Base-by-base conservation (phyloP, 92 coral and sea anemone genomes). In the Phenganax stokvisi region DNA sequence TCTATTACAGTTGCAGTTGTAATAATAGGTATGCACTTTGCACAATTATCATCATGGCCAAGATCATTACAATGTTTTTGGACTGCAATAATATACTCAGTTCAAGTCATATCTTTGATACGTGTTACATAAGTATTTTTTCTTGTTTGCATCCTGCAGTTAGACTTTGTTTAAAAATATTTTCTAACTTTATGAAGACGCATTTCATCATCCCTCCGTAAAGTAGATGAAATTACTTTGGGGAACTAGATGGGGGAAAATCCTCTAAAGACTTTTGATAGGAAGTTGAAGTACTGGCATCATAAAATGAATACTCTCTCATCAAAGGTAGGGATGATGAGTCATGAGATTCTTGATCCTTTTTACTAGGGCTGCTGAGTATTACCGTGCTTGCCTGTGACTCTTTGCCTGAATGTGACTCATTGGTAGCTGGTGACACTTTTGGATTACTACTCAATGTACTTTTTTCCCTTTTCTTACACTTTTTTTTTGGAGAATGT, bases 101-200 rank as follows among this genome's bases (percentile, higher is more conserved):
- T 59, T 0, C 74, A 75, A 27, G 86, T 74, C 64, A 61, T 76
- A 64, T 83, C 86, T 51, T 61, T 83, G 69, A 74, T 30, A 51
- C 60, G 64, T 31, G 81, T 74, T 31, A 82, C 80, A 82, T 54
- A 72, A 16, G 57, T 59, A 66, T 82, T 80, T 31, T 15, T n/a
- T 73, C 52, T 29, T 58, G 47, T 29, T 81, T 83, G 64, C 81
- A 54, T 27, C 86, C 80, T 12, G 27, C 86, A 61, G 81, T 58
- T 30, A 9, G 72, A 62, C 63, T 83, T 74, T 72, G 72, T 20
- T 57, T 83, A n/a, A 52, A 20, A 60, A 64, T 83, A 83, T 61
- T 83, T 74, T 29, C n/a, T 78, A 29, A 58, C 63, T 71, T 83
- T 74, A 9, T 73, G 0, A 74, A 83, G 58, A 59, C 80, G 74